A percentile compares a stretch with the other conserved stretches of the same genome.
phyloP scores from a whole-genome alignment of 2,888 invertebrate genomes.

The Caenorhabditis sulstoni region DNA sequence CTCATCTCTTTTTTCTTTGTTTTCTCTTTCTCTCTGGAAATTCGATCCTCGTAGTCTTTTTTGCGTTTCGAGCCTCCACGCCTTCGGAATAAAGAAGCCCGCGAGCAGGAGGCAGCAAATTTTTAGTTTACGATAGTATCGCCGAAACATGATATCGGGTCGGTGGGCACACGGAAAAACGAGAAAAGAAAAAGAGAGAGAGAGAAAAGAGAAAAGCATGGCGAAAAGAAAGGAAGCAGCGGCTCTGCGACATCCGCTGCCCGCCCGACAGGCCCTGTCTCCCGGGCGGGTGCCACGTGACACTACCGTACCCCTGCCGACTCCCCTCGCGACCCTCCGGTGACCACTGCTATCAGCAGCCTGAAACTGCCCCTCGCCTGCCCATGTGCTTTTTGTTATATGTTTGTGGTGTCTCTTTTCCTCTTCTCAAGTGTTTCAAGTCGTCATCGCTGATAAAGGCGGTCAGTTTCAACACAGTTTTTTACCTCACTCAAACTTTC shows the following conservation, averaged over 20 bases:
- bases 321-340: background rate
- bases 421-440: slow-evolving; percentile 41
- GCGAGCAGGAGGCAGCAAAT: slow-evolving; percentile 51
- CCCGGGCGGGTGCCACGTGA: slow-evolving; percentile 25
- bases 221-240: slow-evolving; percentile 19
- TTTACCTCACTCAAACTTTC: slow-evolving; percentile 43
- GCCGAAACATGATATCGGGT: slow-evolving; percentile 56
- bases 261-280: too few species aligned
- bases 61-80: slow-evolving; percentile 41
- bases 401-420: slow-evolving; percentile 46
- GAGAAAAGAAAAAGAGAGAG: slow-evolving; percentile 20
- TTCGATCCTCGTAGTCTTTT: slow-evolving; percentile 45
- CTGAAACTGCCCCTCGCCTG: slow-evolving; percentile 38
- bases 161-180: slow-evolving; percentile 46
- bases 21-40: slow-evolving; percentile 34
- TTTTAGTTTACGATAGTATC: slow-evolving; percentile 57
- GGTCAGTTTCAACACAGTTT: slow-evolving; percentile 44
- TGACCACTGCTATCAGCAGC: slow-evolving; percentile 41
- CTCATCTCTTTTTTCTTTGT: slow-evolving; percentile 41
- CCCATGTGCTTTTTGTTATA: slow-evolving; percentile 52
- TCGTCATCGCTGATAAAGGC: slow-evolving; percentile 50
- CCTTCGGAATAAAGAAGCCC: slow-evolving; percentile 19
- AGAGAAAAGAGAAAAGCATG: slow-evolving; percentile 48
- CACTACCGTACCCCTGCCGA: background rate
- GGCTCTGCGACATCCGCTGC: background rate